Base-by-base conservation (phyloP, 2,113 vertebrate genomes). In the Callorhinus ursinus region DNA sequence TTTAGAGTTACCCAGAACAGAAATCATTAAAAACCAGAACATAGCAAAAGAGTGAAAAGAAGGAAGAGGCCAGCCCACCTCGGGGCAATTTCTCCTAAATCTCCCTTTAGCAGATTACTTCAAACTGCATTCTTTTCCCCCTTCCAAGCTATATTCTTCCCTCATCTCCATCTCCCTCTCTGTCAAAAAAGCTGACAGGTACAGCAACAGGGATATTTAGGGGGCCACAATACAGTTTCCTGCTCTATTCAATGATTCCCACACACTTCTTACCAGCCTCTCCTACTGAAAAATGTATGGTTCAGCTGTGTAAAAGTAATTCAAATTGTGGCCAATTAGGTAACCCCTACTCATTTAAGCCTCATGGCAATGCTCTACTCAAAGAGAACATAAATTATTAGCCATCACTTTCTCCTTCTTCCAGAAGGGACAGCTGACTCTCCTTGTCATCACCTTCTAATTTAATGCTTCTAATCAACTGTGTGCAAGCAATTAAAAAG, bases 391-490 rank as follows among this genome's bases (percentile, higher is more conserved):
- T 69, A 65, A 93, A 94, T 88, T 55, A 85, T 4, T 63, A 76
- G 57, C n/a, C 67, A 74, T 83, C 49, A 69, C 53, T 84, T 82
- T 92, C 88, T 95, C 79, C 71, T 77, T 28, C 85, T 89, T 80
- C 26, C 33, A 83, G 51, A 61, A 80, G 4, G 63, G 51, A 69
- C 14, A 96, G 61, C 4, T 81, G 59, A 67, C n/a, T 80, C 61
- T 22, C 80, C 42, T 51, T 86, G 31, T 61, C 86, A 87, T 36
- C 31, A 46, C 18, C 28, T 79, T 72, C 65, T 77, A 85, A 76
- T 91, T 93, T 84, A 93, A 95, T 61, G 49, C 57, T 95, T 79
- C 77, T 59, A 69, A 93, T 72, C 67, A 83, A 72, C 36, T 84
- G 65, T 28, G 2, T 65, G 74, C 53, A 90, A 83, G 21, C 63